A percentile compares a stretch with the other conserved stretches of the same genome.
Conservation (phyloP, 2,888 invertebrate species). For the Tridacna gigas region DNA sequence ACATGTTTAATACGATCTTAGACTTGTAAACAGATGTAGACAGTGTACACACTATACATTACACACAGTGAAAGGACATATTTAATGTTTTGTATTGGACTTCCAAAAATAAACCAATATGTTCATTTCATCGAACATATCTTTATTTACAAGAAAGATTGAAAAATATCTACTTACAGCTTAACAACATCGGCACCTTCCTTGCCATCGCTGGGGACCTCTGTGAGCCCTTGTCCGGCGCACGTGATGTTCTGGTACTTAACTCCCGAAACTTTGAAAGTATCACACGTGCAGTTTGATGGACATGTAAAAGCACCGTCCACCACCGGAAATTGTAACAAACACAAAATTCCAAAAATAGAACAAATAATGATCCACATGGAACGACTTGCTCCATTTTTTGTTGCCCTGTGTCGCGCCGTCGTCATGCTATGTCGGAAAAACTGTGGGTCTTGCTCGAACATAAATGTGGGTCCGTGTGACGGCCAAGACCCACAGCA, state of each 20-base stretch:
- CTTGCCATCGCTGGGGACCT: constrained; percentile 49
- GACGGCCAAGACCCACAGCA: constrained; percentile 14
- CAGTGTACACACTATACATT: no score
- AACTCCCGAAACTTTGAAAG: constrained; percentile 13
- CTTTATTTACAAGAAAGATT: no score
- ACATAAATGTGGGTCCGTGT: constrained; percentile 28
- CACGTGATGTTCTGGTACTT: constrained; percentile 53
- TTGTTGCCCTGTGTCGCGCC: background rate
- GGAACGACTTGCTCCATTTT: constrained; percentile 27
- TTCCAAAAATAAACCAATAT: no score
- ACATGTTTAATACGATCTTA: no score
- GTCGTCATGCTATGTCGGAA: constrained; percentile 23
- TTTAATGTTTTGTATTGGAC: no score
- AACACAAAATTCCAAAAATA: constrained; percentile 44
- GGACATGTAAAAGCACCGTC: constrained; percentile 32
- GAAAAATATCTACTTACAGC: constrained; percentile 46
- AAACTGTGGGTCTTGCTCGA: constrained; percentile 12
- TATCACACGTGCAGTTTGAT: constrained; percentile 27
- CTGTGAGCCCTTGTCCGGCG: constrained; percentile 26
- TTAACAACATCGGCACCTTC: constrained; percentile 44
- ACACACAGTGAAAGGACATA: no score
- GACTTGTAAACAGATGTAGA: no score
- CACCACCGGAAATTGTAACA: constrained; percentile 31
- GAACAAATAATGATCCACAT: constrained; percentile 22
- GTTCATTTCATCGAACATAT: no score